These are phyloP conservation scores for Neocrepidodera transversa DNA, from an alignment of 2,888 invertebrate genomes.

Conservation along the genomic window DNA sequence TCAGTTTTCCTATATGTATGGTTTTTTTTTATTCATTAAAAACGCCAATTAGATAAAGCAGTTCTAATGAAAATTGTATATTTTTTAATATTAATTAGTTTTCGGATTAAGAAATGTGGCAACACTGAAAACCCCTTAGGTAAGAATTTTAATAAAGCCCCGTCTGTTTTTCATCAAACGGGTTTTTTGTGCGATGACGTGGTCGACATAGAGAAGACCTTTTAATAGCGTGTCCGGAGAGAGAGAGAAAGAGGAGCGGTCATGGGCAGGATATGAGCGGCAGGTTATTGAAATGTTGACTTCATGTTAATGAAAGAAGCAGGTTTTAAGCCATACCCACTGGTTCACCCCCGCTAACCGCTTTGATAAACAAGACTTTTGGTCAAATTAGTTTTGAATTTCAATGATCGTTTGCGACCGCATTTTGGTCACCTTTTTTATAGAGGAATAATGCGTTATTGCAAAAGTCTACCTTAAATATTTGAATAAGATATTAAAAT, in stretches of 20 bases:
- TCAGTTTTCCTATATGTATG: too few species aligned
- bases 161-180: slow-evolving; percentile 35
- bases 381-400: slow-evolving; percentile 59
- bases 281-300: slow-evolving; percentile 60
- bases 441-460: background rate
- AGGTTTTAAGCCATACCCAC: slow-evolving; percentile 54
- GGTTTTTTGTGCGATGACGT: slow-evolving; percentile 35
- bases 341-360: slow-evolving; percentile 38
- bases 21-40: too few species aligned
- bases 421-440: background rate
- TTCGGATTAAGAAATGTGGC: too few species aligned
- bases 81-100: too few species aligned
- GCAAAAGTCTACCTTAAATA: background rate
- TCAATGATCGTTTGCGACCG: slow-evolving; percentile 13
- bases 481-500: too few species aligned
- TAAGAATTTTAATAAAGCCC: slow-evolving; percentile 19
- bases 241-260: slow-evolving; percentile 2
- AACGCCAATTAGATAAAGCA: too few species aligned
- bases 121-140: slow-evolving; percentile 14
- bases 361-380: slow-evolving; percentile 54
- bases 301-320: slow-evolving; percentile 60
- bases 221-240: slow-evolving; percentile 39
- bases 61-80: too few species aligned
- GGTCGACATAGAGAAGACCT: slow-evolving; percentile 39
- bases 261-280: slow-evolving; percentile 53